These are phyloP conservation scores for Cynopterus sphinx DNA, from an alignment of 2,797 vertebrate species.

Conservation along the genomic window DNA sequence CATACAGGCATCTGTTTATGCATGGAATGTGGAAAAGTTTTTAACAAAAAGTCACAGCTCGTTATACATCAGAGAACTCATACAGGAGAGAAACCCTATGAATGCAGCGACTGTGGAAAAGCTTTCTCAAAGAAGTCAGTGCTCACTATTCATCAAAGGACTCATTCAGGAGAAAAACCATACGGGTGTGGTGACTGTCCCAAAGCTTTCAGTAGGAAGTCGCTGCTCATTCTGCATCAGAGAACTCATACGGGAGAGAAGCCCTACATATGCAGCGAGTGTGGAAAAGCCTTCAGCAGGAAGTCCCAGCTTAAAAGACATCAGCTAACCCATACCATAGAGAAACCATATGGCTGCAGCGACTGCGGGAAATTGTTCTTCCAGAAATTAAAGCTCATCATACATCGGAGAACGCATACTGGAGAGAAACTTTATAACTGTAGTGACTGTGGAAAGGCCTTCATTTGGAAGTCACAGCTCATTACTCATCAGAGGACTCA, in stretches of 20 bases:
- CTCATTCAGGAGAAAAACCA: slow-evolving; percentile 66
- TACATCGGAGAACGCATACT: slow-evolving; percentile 71
- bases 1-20: slow-evolving; percentile 34
- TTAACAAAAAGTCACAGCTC: slow-evolving; percentile 59
- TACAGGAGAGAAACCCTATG: slow-evolving; percentile 61
- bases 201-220: slow-evolving; percentile 65
- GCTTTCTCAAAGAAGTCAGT: slow-evolving; percentile 64
- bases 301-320: slow-evolving; percentile 75
- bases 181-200: slow-evolving; percentile 60
- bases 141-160: slow-evolving; percentile 63
- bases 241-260: slow-evolving; percentile 72
- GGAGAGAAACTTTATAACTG: slow-evolving; percentile 75
- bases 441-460: slow-evolving; percentile 71
- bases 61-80: slow-evolving; percentile 69
- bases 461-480: slow-evolving; percentile 73
- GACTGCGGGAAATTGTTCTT: slow-evolving; percentile 77
- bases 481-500: slow-evolving; percentile 76
- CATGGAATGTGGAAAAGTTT: slow-evolving; percentile 50
- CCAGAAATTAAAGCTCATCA: slow-evolving; percentile 72
- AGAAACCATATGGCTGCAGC: slow-evolving; percentile 65
- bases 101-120: slow-evolving; percentile 60
- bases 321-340: slow-evolving; percentile 61
- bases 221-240: slow-evolving; percentile 65
- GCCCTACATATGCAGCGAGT: slow-evolving; percentile 60
- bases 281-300: slow-evolving; percentile 69